phyloP scores from a whole-genome alignment of 1,140 invertebrate genomes.

The Philopotamus ludificatus region DNA sequence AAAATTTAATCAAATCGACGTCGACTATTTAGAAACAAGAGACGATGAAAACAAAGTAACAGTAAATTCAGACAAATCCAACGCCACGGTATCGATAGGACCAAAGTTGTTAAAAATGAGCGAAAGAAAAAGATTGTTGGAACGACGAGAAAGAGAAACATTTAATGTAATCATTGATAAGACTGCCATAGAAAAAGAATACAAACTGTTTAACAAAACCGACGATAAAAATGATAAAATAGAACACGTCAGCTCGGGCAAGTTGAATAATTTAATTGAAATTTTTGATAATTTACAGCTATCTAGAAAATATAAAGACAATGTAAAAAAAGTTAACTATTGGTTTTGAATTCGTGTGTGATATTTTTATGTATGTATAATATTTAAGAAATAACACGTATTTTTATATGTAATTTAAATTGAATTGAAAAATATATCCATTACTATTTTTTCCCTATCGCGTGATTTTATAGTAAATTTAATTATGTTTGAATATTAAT shows the following conservation, averaged over 20 bases:
- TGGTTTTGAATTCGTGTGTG: slow-evolving; percentile 33
- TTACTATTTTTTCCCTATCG: too few species aligned
- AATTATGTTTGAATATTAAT: too few species aligned
- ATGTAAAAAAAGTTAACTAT: slow-evolving; percentile 34
- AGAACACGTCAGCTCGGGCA: slow-evolving; percentile 7
- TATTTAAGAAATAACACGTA: too few species aligned
- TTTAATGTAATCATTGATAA: slow-evolving; percentile 13
- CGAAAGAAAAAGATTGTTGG: slow-evolving; percentile 32
- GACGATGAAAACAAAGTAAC: slow-evolving; percentile 6
- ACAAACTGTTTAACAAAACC: neutral
- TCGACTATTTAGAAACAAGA: too few species aligned
- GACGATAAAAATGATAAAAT: slow-evolving; percentile 14
- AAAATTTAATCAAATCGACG: too few species aligned
- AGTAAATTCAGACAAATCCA: slow-evolving; percentile 7
- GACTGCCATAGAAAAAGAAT: slow-evolving; percentile 5
- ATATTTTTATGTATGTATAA: neutral
- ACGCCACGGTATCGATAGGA: neutral
- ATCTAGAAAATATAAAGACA: slow-evolving; percentile 28
- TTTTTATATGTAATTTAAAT: too few species aligned
- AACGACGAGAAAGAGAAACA: slow-evolving; percentile 34
- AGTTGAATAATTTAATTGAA: slow-evolving; percentile 32
- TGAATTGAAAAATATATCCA: too few species aligned
- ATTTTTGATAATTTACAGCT: slow-evolving; percentile 36
- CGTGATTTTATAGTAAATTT: too few species aligned
- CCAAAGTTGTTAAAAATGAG: slow-evolving; percentile 16